Percentiles rank a stretch among this genome's conserved stretches.
These are phyloP conservation scores for Drosophila prostipennis DNA, from an alignment of 2,888 invertebrate species.

Conservation along the genomic window DNA sequence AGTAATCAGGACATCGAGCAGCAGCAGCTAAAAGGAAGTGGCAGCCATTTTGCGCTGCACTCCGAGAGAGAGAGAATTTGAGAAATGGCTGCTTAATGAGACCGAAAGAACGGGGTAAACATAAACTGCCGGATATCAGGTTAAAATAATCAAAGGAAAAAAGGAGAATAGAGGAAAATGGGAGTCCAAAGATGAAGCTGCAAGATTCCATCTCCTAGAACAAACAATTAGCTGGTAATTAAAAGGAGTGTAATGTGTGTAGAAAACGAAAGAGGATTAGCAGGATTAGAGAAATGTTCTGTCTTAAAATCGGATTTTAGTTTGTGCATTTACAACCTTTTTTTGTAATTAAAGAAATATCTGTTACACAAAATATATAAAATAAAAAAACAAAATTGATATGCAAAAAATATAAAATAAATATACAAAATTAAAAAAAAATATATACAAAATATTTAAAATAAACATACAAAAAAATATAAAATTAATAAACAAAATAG, in stretches of 20 bases:
- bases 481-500: too few species aligned
- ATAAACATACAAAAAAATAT: too few species aligned
- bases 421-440: too few species aligned
- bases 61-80: slow-evolving; percentile 29
- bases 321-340: too few species aligned
- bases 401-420: neutral
- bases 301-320: neutral
- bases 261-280: neutral
- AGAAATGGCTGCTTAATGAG: slow-evolving; percentile 63
- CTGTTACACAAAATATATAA: too few species aligned
- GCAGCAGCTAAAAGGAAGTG: slow-evolving; percentile 42
- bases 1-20: slow-evolving; percentile 60
- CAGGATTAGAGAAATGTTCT: neutral
- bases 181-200: neutral
- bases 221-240: slow-evolving; percentile 27
- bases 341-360: too few species aligned
- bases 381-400: too few species aligned
- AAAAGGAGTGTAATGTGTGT: neutral
- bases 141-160: slow-evolving; percentile 31
- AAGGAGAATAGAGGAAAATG: slow-evolving; percentile 2
- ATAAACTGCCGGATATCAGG: slow-evolving; percentile 24
- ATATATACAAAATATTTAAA: neutral
- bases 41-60: slow-evolving; percentile 25
- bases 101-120: neutral
- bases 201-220: slow-evolving; percentile 2